Conservation (phyloP, 2,888 invertebrate species). For the Nomada lathburiana region DNA sequence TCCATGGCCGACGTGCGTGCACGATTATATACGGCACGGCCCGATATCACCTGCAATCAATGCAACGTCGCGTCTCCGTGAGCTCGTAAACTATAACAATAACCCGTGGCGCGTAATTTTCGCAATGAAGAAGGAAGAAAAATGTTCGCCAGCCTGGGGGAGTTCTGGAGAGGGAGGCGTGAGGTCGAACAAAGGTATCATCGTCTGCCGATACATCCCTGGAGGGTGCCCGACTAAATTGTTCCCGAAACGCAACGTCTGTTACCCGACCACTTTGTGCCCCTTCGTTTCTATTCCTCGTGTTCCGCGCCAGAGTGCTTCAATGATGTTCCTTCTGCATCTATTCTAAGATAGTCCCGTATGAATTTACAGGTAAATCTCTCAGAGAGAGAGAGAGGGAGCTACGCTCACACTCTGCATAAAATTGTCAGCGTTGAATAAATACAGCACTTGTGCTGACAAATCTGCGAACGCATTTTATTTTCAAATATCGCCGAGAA, state of each 20-base stretch:
- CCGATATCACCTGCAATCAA: constrained; percentile 37
- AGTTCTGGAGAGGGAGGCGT: constrained; percentile 22
- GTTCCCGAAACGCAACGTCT: constrained; percentile 66
- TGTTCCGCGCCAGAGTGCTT: background rate
- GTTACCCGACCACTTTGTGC: constrained; percentile 52
- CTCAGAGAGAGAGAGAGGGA: too few species aligned
- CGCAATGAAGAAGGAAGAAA: constrained; percentile 45
- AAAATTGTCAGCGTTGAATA: too few species aligned
- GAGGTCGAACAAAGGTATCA: constrained; percentile 65
- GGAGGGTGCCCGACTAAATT: constrained; percentile 57
- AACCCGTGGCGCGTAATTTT: constrained; percentile 3
- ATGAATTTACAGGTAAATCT: constrained; percentile 17
- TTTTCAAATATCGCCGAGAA: too few species aligned
- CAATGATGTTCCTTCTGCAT: constrained; percentile 2
- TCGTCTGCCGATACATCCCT: constrained; percentile 42
- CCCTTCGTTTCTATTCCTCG: background rate
- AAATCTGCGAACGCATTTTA: too few species aligned
- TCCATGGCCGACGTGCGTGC: background rate
- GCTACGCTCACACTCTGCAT: too few species aligned
- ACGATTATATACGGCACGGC: constrained; percentile 1
- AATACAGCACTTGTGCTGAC: too few species aligned
- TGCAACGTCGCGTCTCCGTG: constrained; percentile 22
- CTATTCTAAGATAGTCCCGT: constrained; percentile 26
- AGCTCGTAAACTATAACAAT: constrained; percentile 24
- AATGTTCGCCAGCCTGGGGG: constrained; percentile 28